Percentiles rank a stretch among this genome's conserved stretches.
Evolutionary conservation across 2,888 invertebrate genomes (phyloP).

Genomic region (Tyria jacobaeae): DNA sequence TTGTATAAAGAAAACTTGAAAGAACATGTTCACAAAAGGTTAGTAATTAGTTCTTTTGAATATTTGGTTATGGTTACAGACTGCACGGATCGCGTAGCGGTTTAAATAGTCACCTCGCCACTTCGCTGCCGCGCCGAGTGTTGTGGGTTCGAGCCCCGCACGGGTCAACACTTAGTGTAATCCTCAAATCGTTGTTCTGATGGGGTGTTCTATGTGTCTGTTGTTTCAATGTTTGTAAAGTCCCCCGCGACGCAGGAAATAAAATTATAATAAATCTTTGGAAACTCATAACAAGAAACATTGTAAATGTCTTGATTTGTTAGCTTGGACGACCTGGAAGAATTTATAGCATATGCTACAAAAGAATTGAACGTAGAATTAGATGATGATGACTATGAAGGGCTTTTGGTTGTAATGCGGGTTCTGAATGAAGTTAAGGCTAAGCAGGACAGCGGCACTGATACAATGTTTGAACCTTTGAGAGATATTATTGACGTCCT

Average conservation of each 20-base stretch:
- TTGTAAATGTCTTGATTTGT: not conserved
- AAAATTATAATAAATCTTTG: not conserved
- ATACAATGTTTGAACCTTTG: constrained; percentile 96
- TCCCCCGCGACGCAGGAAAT: too few species aligned
- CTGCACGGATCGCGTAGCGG: too few species aligned
- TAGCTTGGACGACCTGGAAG: constrained; percentile 91
- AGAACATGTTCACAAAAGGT: constrained; percentile 92
- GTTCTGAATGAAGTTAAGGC: constrained; percentile 94
- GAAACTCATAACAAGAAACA: not conserved
- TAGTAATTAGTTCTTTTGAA: constrained; percentile 31
- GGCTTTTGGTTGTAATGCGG: constrained; percentile 93
- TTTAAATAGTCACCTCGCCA: too few species aligned
- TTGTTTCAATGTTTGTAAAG: too few species aligned
- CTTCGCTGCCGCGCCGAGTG: too few species aligned
- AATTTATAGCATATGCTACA: constrained; percentile 92
- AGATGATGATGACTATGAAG: constrained; percentile 94
- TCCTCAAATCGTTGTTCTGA: too few species aligned
- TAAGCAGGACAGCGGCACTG: constrained; percentile 88
- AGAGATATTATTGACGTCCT: constrained; percentile 94
- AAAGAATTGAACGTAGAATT: constrained; percentile 90
- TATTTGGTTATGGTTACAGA: too few species aligned
- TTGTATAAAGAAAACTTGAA: constrained; percentile 95
- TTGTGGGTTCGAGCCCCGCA: too few species aligned
- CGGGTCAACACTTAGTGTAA: too few species aligned
- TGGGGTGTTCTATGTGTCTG: too few species aligned